Percentiles rank a stretch among this genome's conserved stretches.
phyloP scores from a whole-genome alignment of 2,797 vertebrate genomes.

The Eremophila alpestris region DNA sequence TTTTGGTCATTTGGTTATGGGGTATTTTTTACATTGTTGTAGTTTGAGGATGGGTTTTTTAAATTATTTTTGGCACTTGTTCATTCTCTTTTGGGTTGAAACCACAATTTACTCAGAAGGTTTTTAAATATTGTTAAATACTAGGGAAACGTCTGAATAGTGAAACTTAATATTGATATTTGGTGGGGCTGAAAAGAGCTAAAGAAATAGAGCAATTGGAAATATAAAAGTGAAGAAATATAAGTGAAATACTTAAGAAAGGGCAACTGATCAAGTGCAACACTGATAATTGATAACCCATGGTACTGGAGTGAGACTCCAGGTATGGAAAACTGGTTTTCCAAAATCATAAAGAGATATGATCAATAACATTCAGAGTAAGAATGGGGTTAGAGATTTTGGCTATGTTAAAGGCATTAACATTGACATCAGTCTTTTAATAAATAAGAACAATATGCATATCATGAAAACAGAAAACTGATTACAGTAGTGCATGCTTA shows the following conservation, averaged over 20 bases:
- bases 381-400: not conserved
- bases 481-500: not conserved
- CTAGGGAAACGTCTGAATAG: not conserved
- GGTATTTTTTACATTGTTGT: not conserved
- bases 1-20: fast-evolving
- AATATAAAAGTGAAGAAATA: not conserved
- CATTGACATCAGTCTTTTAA: not conserved
- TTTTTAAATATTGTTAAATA: not conserved
- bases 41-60: fast-evolving
- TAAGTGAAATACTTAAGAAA: not conserved
- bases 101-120: not conserved
- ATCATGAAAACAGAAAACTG: not conserved
- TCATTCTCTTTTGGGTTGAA: not conserved
- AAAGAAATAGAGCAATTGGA: not conserved
- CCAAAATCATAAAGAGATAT: not conserved
- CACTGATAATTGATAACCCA: not conserved
- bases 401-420: not conserved
- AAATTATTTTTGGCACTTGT: not conserved
- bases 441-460: not conserved
- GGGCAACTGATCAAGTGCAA: not conserved
- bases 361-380: not conserved
- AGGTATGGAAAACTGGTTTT: not conserved
- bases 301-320: not conserved
- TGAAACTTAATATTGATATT: not conserved
- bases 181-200: not conserved